phyloP scores from a whole-genome alignment of 2,113 vertebrate species.

The Lamprotornis superbus region DNA sequence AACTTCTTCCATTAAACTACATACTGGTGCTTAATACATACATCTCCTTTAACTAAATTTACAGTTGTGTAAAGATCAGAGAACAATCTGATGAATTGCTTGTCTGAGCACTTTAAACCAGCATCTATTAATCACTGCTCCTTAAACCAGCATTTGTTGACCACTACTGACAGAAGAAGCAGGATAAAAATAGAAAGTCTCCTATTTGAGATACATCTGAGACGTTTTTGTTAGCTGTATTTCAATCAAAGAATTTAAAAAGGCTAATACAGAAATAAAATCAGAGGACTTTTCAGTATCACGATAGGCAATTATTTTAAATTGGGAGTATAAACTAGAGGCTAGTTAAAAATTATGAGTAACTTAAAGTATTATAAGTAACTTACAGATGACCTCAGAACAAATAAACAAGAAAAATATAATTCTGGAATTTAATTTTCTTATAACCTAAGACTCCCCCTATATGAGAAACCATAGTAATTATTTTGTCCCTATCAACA shows the following conservation, averaged over 20 bases:
- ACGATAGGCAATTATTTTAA: not conserved
- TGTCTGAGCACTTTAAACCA: not conserved
- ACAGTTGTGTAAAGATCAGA: not conserved
- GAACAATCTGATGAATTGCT: not conserved
- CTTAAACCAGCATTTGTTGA: not conserved
- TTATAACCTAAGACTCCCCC: not conserved
- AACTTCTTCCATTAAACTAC: not conserved
- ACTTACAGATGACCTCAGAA: not conserved
- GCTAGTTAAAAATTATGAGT: not conserved
- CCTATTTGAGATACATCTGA: not conserved
- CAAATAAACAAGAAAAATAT: not conserved
- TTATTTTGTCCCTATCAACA: not conserved
- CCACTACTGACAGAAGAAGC: not conserved
- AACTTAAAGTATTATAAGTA: not conserved
- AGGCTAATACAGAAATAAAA: not conserved
- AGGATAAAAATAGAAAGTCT: not conserved
- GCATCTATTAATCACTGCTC: not conserved
- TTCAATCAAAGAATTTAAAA: not conserved
- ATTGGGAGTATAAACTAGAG: not conserved
- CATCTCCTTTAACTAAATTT: not conserved
- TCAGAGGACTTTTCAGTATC: not conserved
- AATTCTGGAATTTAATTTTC: not conserved
- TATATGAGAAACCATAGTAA: not conserved
- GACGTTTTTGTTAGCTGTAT: not conserved
- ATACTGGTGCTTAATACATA: not conserved